Percentiles rank a stretch among this genome's conserved stretches.
Conservation (phyloP, 2,797 vertebrate genomes). For the Carapus acus region DNA sequence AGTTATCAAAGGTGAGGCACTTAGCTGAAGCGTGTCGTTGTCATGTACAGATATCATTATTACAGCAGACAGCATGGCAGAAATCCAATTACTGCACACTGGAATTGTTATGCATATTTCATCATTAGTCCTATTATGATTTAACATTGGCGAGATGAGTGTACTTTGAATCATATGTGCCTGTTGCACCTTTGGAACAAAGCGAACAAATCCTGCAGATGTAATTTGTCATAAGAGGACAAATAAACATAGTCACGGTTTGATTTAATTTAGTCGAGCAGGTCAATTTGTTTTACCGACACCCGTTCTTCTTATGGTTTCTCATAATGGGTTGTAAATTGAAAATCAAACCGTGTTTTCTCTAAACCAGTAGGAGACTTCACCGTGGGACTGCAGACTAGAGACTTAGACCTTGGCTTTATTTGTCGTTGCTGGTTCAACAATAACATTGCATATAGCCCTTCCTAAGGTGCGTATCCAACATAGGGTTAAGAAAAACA, state of each 20-base stretch:
- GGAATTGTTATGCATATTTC: conserved; percentile 18
- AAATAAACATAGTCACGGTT: background rate
- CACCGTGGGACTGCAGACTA: background rate
- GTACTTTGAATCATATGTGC: background rate
- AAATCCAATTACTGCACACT: conserved; percentile 37
- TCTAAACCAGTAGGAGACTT: background rate
- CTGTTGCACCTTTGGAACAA: background rate
- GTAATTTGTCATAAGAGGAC: too few relatives aligned
- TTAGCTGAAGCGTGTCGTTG: conserved; percentile 36
- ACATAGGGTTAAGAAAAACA: too few relatives aligned
- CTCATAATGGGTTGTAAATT: background rate
- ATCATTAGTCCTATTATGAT: conserved; percentile 11
- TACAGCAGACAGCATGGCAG: conserved; percentile 13
- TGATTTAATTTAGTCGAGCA: conserved; percentile 10
- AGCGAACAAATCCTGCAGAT: too few relatives aligned
- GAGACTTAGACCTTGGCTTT: too few relatives aligned
- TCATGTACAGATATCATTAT: conserved; percentile 25
- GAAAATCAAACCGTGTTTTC: background rate
- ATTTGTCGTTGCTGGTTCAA: too few relatives aligned
- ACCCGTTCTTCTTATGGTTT: background rate
- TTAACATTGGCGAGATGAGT: too few relatives aligned
- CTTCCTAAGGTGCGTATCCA: too few relatives aligned
- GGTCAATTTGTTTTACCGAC: background rate
- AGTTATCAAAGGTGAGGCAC: conserved; percentile 6
- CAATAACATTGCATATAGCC: too few relatives aligned